A percentile compares a stretch with the other conserved stretches of the same genome.
Conservation (phyloP, 2,113 vertebrate genomes). For the Chaetodon auriga region DNA sequence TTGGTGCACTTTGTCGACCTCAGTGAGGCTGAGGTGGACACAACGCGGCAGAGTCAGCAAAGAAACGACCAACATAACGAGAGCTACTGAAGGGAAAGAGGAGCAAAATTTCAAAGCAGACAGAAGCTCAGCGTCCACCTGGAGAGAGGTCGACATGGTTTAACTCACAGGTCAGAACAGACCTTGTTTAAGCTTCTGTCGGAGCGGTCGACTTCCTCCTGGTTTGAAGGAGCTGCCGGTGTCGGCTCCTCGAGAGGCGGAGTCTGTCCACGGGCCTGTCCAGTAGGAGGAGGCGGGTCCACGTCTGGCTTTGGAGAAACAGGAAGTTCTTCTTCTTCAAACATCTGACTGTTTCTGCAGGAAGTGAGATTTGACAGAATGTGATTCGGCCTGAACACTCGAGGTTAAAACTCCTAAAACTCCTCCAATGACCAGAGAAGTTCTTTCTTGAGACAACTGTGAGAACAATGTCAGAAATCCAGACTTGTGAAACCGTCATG, state of each 20-base stretch:
- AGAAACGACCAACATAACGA: too few species aligned
- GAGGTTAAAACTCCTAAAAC: neutral
- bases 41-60: too few species aligned
- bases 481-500: neutral
- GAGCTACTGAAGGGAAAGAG: too few species aligned
- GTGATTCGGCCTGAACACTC: neutral
- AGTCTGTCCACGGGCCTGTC: neutral
- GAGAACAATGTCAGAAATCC: neutral
- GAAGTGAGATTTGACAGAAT: neutral
- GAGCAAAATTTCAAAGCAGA: too few species aligned
- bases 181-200: conserved; percentile 26
- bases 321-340: conserved; percentile 41
- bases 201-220: neutral
- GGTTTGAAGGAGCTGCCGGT: neutral
- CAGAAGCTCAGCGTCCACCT: neutral
- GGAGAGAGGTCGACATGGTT: neutral
- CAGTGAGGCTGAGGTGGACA: too few species aligned
- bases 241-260: neutral
- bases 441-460: neutral
- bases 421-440: too few species aligned
- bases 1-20: too few species aligned
- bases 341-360: conserved; percentile 70
- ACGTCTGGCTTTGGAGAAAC: neutral
- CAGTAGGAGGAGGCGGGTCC: neutral
- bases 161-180: neutral